Percentiles rank a stretch among this genome's conserved stretches.
These are phyloP conservation scores for Pithys albifrons DNA, from an alignment of 2,113 vertebrate genomes.

Conservation along the genomic window DNA sequence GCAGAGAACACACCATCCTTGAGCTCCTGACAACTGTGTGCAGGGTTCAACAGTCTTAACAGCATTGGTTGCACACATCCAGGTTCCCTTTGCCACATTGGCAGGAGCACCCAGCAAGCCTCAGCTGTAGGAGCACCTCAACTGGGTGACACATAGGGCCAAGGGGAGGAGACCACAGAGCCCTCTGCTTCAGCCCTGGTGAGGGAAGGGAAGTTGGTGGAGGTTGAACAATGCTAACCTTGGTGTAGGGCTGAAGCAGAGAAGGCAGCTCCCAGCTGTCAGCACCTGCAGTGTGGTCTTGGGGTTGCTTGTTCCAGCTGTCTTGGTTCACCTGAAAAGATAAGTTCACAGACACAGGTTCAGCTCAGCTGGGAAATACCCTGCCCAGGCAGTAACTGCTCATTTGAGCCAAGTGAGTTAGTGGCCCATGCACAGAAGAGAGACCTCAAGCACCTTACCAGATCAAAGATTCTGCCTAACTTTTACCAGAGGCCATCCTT, in stretches of 20 bases:
- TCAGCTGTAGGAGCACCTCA: not conserved
- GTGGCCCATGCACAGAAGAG: not conserved
- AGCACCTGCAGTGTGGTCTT: rapidly evolving
- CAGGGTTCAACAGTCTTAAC: not conserved
- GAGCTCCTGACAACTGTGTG: not conserved
- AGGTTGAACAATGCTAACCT: not conserved
- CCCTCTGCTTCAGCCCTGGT: not conserved
- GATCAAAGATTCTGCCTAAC: not conserved
- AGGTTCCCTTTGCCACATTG: not conserved
- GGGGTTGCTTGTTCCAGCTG: not conserved
- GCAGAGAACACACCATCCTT: not conserved
- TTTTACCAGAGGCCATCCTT: not conserved
- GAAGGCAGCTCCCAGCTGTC: not conserved
- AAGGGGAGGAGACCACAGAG: not conserved
- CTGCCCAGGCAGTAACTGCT: not conserved
- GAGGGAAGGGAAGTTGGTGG: not conserved
- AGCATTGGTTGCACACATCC: not conserved
- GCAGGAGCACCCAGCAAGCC: not conserved
- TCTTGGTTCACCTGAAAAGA: not conserved
- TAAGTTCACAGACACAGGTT: not conserved
- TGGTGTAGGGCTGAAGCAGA: not conserved
- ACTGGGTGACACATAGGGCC: not conserved
- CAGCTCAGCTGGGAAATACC: not conserved
- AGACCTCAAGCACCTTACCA: not conserved
- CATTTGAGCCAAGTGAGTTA: not conserved